Percentiles rank a stretch among this genome's conserved stretches.
Evolutionary conservation across 2,113 vertebrate genomes (phyloP).

Genomic region (Leucosticte australis): DNA sequence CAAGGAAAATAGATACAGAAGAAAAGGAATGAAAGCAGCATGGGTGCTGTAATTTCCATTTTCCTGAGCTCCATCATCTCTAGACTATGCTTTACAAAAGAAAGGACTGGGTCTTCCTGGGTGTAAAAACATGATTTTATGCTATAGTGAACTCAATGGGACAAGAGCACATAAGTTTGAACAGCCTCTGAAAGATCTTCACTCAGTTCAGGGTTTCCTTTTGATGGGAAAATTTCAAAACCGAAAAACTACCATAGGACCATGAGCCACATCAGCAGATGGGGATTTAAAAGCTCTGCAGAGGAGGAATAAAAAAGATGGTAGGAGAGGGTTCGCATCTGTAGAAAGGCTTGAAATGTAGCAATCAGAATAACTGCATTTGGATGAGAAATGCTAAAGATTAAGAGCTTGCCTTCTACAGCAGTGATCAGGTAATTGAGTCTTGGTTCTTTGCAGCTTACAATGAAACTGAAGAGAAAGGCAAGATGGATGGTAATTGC

Average conservation of each 20-base stretch:
- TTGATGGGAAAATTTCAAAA: background rate
- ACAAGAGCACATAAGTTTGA: background rate
- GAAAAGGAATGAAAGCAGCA: background rate
- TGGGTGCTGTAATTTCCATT: background rate
- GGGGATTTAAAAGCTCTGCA: background rate
- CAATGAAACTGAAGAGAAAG: background rate
- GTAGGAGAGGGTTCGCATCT: background rate
- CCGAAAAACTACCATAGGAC: background rate
- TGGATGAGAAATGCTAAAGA: background rate
- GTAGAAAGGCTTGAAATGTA: background rate
- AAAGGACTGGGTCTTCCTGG: background rate
- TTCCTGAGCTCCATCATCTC: background rate
- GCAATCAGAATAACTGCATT: background rate
- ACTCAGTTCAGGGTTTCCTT: background rate
- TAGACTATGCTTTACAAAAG: background rate
- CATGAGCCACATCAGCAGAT: background rate
- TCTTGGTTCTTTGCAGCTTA: background rate
- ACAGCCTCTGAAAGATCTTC: background rate
- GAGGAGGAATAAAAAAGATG: background rate
- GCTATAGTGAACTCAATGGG: background rate
- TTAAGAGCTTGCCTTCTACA: background rate
- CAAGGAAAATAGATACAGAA: background rate
- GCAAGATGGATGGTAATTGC: background rate
- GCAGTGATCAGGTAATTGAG: background rate
- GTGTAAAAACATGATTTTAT: background rate